phyloP scores from a whole-genome alignment of 2,888 invertebrate genomes.

The Syrista parreyssii region DNA sequence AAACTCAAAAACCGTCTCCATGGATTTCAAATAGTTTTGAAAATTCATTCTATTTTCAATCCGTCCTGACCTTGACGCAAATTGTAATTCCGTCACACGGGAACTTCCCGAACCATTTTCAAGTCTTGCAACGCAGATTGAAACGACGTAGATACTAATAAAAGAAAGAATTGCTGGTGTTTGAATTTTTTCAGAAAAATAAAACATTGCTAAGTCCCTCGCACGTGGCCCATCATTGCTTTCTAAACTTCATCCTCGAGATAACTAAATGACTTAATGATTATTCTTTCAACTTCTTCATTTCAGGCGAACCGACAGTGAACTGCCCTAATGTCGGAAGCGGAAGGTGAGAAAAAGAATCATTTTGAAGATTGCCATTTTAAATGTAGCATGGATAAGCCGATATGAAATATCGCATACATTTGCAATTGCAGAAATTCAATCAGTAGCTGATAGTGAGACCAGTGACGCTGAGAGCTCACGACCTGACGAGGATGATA shows the following conservation, averaged over 20 bases:
- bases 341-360: constrained; percentile 52
- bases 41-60: constrained; percentile 5
- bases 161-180: neutral
- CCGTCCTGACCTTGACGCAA: neutral
- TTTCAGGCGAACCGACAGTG: neutral
- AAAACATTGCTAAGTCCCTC: neutral
- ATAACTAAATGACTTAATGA: neutral
- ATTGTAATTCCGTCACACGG: neutral
- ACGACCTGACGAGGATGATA: constrained; percentile 10
- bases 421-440: constrained; percentile 4
- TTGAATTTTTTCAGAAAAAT: neutral
- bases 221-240: neutral
- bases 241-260: neutral
- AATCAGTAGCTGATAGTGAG: constrained; percentile 11
- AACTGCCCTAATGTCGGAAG: constrained; percentile 54
- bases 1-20: neutral
- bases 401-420: neutral
- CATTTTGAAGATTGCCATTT: constrained; percentile 3
- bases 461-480: constrained; percentile 3
- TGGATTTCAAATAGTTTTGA: neutral
- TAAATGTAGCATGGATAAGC: constrained; percentile 9
- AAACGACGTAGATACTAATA: neutral
- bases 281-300: neutral
- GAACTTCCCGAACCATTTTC: neutral
- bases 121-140: neutral